A percentile compares a stretch with the other conserved stretches of the same genome.
These are phyloP conservation scores for Pangasius sanitwongsei DNA, from an alignment of 2,797 vertebrate species.

Conservation along the genomic window DNA sequence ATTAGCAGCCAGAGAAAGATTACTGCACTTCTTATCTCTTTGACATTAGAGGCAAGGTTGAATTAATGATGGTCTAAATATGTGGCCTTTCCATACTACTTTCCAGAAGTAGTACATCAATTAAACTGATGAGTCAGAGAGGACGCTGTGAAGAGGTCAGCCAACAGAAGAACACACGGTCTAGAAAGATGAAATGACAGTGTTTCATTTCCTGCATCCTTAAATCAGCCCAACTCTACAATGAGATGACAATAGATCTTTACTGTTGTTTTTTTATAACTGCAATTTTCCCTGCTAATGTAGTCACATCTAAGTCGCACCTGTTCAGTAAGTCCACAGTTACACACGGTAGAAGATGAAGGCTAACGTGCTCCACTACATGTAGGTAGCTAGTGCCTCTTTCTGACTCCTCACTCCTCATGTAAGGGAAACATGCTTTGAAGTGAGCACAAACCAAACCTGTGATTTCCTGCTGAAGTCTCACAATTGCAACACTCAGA, in stretches of 20 bases:
- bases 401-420: not conserved
- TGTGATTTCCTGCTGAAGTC: not conserved
- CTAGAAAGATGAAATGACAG: not conserved
- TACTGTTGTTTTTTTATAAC: not conserved
- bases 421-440: not conserved
- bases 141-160: slow-evolving; percentile 53
- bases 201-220: not conserved
- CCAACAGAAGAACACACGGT: not conserved
- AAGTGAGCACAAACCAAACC: not conserved
- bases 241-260: not conserved
- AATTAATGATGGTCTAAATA: slow-evolving; percentile 79
- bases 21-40: slow-evolving; percentile 78
- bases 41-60: slow-evolving; percentile 81
- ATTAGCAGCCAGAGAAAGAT: slow-evolving; percentile 79
- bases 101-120: slow-evolving; percentile 71
- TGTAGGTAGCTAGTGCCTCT: not conserved
- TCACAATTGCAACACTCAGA: not conserved
- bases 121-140: slow-evolving; percentile 73
- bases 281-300: not conserved
- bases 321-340: not conserved
- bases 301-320: not conserved
- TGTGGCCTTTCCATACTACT: slow-evolving; percentile 72
- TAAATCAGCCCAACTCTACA: not conserved
- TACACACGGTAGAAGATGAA: not conserved
- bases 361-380: not conserved